Evolutionary conservation across 2,113 vertebrate genomes (phyloP).

Genomic region (Todiramphus saurophagus): DNA sequence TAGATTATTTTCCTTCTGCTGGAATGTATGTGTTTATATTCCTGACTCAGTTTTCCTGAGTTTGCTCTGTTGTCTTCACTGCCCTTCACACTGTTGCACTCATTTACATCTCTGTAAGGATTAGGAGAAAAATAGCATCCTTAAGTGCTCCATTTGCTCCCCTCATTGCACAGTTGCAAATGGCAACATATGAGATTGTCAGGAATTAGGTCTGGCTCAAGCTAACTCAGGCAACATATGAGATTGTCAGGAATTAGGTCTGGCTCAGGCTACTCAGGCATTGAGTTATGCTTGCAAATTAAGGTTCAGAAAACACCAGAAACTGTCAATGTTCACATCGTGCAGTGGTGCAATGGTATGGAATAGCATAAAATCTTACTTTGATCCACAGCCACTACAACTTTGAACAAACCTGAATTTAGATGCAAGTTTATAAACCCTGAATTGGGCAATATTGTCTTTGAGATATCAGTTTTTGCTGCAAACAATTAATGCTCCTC

Average conservation of each 20-base stretch:
- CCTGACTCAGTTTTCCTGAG: neutral
- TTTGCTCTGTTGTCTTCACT: neutral
- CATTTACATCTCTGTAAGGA: slow-evolving; percentile 23
- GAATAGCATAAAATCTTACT: neutral
- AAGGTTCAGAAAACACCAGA: neutral
- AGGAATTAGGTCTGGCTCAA: neutral
- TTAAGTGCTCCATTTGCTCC: neutral
- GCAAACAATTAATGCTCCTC: neutral
- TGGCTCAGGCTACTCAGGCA: neutral
- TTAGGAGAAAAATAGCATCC: neutral
- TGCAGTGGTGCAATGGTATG: neutral
- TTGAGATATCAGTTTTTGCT: neutral
- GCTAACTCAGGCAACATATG: neutral
- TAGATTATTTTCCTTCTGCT: neutral
- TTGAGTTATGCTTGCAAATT: neutral
- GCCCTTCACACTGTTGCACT: neutral
- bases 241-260: neutral
- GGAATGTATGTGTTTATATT: neutral
- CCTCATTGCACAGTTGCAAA: slow-evolving; percentile 8
- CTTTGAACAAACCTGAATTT: neutral
- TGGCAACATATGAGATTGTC: neutral
- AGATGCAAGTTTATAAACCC: neutral
- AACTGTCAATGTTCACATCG: neutral
- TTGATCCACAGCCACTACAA: neutral
- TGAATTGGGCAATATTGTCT: neutral